phyloP scores from a whole-genome alignment of 2,797 vertebrate species.

The Pyrocephalus nanus region DNA sequence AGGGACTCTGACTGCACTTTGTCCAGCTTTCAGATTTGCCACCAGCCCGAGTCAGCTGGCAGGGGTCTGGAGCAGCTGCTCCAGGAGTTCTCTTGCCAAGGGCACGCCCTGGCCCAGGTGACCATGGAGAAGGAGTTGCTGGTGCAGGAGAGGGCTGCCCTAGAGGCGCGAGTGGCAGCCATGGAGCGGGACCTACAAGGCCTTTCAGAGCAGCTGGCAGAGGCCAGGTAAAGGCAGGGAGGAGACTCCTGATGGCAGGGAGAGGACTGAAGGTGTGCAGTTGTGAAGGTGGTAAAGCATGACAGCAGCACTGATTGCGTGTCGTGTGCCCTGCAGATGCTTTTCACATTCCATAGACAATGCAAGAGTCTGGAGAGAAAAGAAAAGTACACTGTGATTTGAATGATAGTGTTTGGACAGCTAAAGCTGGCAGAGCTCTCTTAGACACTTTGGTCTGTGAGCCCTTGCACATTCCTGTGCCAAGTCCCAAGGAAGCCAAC shows the following conservation, averaged over 20 bases:
- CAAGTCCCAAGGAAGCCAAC: neutral
- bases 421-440: neutral
- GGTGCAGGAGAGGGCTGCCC: slow-evolving; percentile 71
- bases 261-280: neutral
- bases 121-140: slow-evolving; percentile 74
- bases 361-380: neutral
- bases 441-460: neutral
- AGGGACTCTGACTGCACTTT: neutral
- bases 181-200: slow-evolving; percentile 67
- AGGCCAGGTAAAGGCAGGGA: slow-evolving; percentile 75
- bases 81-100: slow-evolving; percentile 56
- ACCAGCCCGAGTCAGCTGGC: slow-evolving; percentile 27
- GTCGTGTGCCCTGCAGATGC: neutral
- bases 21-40: slow-evolving; percentile 7
- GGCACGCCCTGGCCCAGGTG: slow-evolving; percentile 43
- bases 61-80: slow-evolving; percentile 70
- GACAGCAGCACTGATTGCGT: neutral
- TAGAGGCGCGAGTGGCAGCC: slow-evolving; percentile 71
- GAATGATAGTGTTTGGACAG: neutral
- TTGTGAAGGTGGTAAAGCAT: neutral
- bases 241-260: neutral
- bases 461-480: neutral
- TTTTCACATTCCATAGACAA: neutral
- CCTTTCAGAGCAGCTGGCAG: slow-evolving; percentile 76
- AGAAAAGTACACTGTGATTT: no score